phyloP scores from a whole-genome alignment of 2,888 invertebrate species.

The Ametastegia equiseti region DNA sequence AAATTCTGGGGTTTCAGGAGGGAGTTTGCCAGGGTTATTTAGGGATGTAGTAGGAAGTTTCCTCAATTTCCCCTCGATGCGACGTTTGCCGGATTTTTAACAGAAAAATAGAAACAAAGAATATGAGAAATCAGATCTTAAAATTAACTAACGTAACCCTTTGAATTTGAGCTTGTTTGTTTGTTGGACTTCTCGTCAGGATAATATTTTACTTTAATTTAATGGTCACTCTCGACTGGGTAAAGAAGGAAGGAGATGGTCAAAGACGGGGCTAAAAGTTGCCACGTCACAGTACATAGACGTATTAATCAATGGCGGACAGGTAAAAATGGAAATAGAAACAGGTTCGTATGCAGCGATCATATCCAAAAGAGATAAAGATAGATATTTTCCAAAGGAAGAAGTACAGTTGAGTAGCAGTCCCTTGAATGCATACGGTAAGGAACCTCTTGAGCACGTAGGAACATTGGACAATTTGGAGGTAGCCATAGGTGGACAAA shows the following conservation, averaged over 20 bases:
- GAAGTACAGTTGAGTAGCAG: background rate
- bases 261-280: background rate
- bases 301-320: slow-evolving; percentile 31
- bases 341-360: background rate
- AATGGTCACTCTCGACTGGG: no score
- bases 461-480: background rate
- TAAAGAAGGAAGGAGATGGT: background rate
- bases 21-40: no score
- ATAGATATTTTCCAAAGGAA: background rate
- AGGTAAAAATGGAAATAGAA: slow-evolving; percentile 34
- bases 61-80: no score
- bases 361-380: background rate
- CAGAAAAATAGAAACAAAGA: no score
- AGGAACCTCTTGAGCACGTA: background rate
- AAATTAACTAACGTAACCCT: no score
- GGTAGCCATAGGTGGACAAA: background rate
- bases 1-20: no score
- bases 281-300: background rate
- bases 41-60: no score
- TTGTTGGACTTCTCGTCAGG: no score
- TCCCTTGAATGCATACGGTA: background rate
- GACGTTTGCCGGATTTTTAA: no score
- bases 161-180: no score
- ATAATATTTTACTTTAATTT: no score
- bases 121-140: no score